Base-by-base conservation (phyloP, 2,888 invertebrate species). In the Agrochola lychnidis region DNA sequence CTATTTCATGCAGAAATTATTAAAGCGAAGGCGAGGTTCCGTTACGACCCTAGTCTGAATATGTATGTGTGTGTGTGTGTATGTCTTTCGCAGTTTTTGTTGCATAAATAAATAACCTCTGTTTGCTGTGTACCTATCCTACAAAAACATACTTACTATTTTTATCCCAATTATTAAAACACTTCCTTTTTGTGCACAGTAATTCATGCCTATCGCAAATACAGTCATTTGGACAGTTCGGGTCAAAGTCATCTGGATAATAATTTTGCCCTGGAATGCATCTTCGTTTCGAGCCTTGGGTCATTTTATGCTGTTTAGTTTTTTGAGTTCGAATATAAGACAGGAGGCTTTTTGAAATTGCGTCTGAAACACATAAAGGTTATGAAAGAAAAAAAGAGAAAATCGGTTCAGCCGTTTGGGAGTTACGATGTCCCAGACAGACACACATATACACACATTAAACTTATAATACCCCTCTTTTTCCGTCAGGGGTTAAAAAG, bases 191-290 rank as follows among this genome's bases (percentile, higher is more conserved):
- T 10, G 79, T 83, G 56, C 82, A 83, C 4, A 82, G 14, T 10
- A 82, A 25, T 63, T 82, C 80, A 14, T 53, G 7, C 30, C 19
- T 53, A 25, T 82, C 84, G 53, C 82, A 82, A 66, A 83, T 57
- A 45, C 82, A 82, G 4, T 56, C 36, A 16, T 79, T 75, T 5
- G 79, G 79, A 19, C 82, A 82, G 0, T 69, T 22, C 3, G 79
- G 74, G 22, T 82, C 74, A 30, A 66, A 69, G 1, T 75, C 53
- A 0, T 71, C 40, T 2, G 69, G 75, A 0, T n/a, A 19, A 36
- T 78, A 82, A 2, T 0, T 57, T 22, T 68, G 62, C 0, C 68
- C 83, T 30, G 59, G 57, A 3, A 0, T 51, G 57, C 81, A 83
- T 53, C 4, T 62, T 4, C 22, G 45, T 14, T 40, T 62, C 30